A percentile compares a stretch with the other conserved stretches of the same genome.
Evolutionary conservation across 2,113 vertebrate genomes (phyloP).

Genomic region (Lates calcarifer): DNA sequence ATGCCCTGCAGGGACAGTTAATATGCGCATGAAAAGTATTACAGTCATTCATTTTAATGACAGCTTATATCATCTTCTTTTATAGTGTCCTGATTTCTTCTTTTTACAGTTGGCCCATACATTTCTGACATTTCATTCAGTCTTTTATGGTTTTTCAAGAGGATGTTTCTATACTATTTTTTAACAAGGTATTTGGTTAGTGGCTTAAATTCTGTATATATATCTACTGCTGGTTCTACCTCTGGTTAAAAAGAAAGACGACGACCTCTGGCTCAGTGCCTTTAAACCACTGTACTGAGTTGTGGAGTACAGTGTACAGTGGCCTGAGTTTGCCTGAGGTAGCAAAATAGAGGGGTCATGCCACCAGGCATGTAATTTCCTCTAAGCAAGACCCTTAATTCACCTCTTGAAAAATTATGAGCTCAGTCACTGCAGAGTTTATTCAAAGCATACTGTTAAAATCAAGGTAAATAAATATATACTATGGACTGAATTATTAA

Average conservation of each 20-base stretch:
- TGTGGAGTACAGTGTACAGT: too few relatives aligned
- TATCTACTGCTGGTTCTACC: too few relatives aligned
- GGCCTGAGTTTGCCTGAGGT: background rate
- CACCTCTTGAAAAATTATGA: background rate
- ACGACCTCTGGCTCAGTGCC: background rate
- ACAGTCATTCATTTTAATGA: slow-evolving; percentile 50
- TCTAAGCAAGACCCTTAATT: background rate
- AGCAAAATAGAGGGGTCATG: background rate
- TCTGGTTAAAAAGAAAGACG: background rate
- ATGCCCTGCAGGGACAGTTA: slow-evolving; percentile 24
- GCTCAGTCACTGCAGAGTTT: background rate
- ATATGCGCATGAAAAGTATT: slow-evolving; percentile 29
- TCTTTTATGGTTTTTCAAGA: background rate
- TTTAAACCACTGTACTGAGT: background rate
- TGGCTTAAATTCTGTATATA: background rate
- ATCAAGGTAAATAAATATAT: background rate
- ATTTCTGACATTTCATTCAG: slow-evolving; percentile 20
- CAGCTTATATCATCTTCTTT: slow-evolving; percentile 25
- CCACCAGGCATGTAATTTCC: background rate
- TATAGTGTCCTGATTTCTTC: background rate
- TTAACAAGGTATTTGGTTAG: background rate
- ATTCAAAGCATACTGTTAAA: slow-evolving; percentile 8
- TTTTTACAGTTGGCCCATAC: background rate
- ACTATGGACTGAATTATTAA: background rate
- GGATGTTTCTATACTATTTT: background rate